phyloP scores from a whole-genome alignment of 2,888 invertebrate species.

The Helicoverpa assulta region DNA sequence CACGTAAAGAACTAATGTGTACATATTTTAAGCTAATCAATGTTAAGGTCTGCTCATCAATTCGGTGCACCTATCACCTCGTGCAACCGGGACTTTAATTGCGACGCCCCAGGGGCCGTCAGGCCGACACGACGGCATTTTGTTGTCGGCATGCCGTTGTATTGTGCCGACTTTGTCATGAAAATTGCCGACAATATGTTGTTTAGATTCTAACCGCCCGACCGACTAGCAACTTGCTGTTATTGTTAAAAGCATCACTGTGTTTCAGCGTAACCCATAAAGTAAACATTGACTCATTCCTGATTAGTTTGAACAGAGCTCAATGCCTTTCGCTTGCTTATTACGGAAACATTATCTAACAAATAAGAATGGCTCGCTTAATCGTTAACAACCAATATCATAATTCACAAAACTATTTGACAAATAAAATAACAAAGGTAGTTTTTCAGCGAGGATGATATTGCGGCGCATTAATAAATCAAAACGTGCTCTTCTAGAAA shows the following conservation, averaged over 20 bases:
- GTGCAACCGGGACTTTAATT: conserved; percentile 81
- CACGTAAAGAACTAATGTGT: conserved; percentile 28
- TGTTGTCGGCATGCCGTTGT: conserved; percentile 76
- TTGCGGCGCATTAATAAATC: conserved; percentile 70
- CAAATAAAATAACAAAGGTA: conserved; percentile 29
- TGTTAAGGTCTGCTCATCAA: conserved; percentile 69
- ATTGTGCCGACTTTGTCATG: conserved; percentile 78
- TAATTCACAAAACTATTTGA: conserved; percentile 19
- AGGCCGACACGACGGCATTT: conserved; percentile 82
- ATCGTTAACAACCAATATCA: conserved; percentile 4
- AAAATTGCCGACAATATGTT: conserved; percentile 79
- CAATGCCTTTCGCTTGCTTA: conserved; percentile 23
- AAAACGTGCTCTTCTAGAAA: conserved; percentile 77
- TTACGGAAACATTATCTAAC: conserved; percentile 17
- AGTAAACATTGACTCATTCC: conserved; percentile 38
- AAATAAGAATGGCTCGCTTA: conserved; percentile 5
- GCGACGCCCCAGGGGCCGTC: conserved; percentile 84
- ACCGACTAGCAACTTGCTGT: conserved; percentile 68
- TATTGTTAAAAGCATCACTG: conserved; percentile 56
- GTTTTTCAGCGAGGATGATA: conserved; percentile 54
- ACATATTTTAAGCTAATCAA: conserved; percentile 61
- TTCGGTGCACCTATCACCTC: conserved; percentile 77
- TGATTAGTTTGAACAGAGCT: conserved; percentile 3
- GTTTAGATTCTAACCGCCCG: conserved; percentile 68
- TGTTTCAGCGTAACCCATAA: conserved; percentile 49